A percentile compares a stretch with the other conserved stretches of the same genome.
Evolutionary conservation across 2,113 vertebrate species (phyloP).

Genomic region (Desmodus rotundus): DNA sequence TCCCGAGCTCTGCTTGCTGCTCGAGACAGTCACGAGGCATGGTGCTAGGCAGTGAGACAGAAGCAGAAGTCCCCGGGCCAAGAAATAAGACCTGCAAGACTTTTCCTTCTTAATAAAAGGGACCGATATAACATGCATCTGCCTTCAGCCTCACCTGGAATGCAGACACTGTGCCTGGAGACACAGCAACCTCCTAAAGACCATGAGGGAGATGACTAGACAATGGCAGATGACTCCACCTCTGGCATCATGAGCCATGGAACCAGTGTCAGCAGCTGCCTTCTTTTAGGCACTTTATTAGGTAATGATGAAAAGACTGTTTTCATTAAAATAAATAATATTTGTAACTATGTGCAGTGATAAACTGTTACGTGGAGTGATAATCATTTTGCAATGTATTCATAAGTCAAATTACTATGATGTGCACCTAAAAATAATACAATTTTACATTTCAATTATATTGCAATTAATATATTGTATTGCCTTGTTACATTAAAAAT

Average conservation of each 20-base stretch:
- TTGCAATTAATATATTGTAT: not conserved
- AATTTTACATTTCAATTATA: not conserved
- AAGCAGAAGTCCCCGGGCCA: not conserved
- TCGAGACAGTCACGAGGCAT: not conserved
- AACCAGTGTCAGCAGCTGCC: not conserved
- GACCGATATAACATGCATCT: not conserved
- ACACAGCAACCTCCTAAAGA: not conserved
- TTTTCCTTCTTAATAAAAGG: not conserved
- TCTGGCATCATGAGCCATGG: not conserved
- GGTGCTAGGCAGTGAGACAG: not conserved
- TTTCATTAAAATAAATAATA: not conserved
- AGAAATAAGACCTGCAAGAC: not conserved
- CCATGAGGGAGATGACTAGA: not conserved
- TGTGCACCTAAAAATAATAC: not conserved
- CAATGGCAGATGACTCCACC: not conserved
- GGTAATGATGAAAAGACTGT: not conserved
- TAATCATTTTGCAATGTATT: not conserved
- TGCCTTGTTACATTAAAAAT: no score
- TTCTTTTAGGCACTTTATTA: not conserved
- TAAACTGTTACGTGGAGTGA: not conserved
- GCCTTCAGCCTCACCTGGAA: not conserved
- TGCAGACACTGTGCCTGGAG: not conserved
- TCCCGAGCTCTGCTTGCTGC: not conserved
- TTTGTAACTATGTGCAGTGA: not conserved
- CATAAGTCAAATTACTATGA: not conserved